phyloP scores from a whole-genome alignment of 2,797 vertebrate genomes.

The Pteropus rufus region DNA sequence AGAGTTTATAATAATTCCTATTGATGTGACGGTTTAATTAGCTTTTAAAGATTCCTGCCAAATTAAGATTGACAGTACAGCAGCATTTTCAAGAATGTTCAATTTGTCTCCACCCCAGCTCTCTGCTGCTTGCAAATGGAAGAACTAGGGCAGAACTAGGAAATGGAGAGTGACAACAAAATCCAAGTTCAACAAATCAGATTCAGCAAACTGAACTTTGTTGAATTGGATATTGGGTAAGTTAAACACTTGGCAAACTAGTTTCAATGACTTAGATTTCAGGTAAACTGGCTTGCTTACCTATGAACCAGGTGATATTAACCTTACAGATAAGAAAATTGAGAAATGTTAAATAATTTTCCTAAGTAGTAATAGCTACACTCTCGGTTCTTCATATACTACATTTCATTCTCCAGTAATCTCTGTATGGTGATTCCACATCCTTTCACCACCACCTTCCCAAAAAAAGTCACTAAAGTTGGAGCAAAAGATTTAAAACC shows the following conservation, averaged over 20 bases:
- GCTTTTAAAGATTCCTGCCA: constrained; percentile 43
- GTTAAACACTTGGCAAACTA: background rate
- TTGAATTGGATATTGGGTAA: background rate
- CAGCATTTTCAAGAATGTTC: constrained; percentile 22
- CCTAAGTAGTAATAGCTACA: background rate
- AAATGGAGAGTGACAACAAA: background rate
- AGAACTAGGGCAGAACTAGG: background rate
- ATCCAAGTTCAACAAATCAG: constrained; percentile 9
- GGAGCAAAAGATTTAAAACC: background rate
- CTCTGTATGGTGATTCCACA: background rate
- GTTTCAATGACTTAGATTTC: constrained; percentile 17
- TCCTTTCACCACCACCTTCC: background rate
- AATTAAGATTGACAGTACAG: constrained; percentile 3
- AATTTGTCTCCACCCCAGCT: background rate
- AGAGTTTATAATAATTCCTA: background rate
- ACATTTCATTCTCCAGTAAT: background rate
- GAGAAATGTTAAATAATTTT: constrained; percentile 24
- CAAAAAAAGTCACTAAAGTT: background rate
- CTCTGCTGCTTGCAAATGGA: background rate
- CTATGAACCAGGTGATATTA: background rate
- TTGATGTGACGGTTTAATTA: background rate
- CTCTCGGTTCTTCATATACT: background rate
- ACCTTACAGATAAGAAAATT: background rate
- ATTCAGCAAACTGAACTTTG: background rate
- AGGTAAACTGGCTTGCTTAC: background rate